Evolutionary conservation across 2,113 vertebrate species (phyloP).

Genomic region (Uria lomvia): DNA sequence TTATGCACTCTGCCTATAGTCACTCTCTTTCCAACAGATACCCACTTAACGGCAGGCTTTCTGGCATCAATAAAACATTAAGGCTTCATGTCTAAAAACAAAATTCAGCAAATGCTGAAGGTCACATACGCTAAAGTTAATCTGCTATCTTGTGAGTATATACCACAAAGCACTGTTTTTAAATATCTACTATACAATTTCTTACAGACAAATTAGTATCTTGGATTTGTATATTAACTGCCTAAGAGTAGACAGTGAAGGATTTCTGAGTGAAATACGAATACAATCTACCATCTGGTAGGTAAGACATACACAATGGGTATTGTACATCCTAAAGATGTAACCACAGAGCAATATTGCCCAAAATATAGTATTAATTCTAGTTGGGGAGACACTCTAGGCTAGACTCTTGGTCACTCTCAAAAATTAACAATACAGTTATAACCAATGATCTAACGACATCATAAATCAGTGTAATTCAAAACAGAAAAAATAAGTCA

Average conservation of each 20-base stretch:
- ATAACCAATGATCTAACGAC: background rate
- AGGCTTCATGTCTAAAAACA: background rate
- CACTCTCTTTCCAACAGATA: background rate
- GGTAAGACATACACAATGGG: background rate
- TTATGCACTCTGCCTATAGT: background rate
- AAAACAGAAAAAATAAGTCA: background rate
- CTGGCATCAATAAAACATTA: background rate
- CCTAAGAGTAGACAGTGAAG: background rate
- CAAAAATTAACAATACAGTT: background rate
- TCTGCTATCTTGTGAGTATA: slow-evolving; percentile 58
- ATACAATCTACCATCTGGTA: background rate
- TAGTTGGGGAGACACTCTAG: background rate
- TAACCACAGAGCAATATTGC: background rate
- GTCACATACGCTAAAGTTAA: slow-evolving; percentile 17
- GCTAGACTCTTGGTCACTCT: background rate
- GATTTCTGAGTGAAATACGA: background rate
- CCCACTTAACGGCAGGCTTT: background rate
- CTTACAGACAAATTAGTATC: background rate
- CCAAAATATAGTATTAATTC: background rate
- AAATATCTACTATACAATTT: background rate
- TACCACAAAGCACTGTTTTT: background rate
- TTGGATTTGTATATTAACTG: background rate
- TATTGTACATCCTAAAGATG: background rate
- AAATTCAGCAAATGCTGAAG: background rate
- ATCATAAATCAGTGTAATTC: background rate